phyloP scores from a whole-genome alignment of 1,140 invertebrate genomes.

The Bathynomus jamesi region DNA sequence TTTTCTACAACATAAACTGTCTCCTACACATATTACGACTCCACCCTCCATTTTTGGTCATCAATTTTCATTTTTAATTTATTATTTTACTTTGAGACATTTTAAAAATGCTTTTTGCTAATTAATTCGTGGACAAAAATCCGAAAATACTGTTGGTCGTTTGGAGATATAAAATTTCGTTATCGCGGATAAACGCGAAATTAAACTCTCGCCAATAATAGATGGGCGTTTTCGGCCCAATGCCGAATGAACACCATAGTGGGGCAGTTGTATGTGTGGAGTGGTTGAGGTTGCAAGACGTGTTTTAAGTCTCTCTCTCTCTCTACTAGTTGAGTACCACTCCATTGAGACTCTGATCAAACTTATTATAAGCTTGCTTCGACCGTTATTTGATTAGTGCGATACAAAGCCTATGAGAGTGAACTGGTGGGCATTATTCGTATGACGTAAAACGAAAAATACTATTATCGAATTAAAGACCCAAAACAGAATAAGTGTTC shows the following conservation, averaged over 20 bases:
- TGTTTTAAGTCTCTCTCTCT: too few relatives aligned
- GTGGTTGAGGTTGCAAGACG: not conserved
- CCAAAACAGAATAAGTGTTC: too few relatives aligned
- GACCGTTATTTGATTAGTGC: too few relatives aligned
- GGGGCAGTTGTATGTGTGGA: not conserved
- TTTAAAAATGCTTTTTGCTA: not conserved
- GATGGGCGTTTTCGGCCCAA: not conserved
- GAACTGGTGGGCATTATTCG: too few relatives aligned
- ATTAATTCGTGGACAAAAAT: too few relatives aligned
- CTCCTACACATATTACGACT: not conserved
- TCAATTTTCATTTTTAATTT: not conserved
- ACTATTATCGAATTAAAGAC: too few relatives aligned
- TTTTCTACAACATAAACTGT: not conserved
- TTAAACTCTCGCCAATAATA: not conserved
- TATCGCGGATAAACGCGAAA: too few relatives aligned
- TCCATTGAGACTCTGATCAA: too few relatives aligned
- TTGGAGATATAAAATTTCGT: not conserved
- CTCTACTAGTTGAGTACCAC: too few relatives aligned
- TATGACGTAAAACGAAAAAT: too few relatives aligned
- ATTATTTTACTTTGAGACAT: not conserved
- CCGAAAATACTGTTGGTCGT: not conserved
- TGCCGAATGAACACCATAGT: not conserved
- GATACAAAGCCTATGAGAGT: too few relatives aligned
- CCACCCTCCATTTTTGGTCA: not conserved
- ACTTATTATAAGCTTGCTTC: too few relatives aligned